These are phyloP conservation scores for Sisor rabdophorus DNA, from an alignment of 2,113 vertebrate genomes.

Conservation along the genomic window DNA sequence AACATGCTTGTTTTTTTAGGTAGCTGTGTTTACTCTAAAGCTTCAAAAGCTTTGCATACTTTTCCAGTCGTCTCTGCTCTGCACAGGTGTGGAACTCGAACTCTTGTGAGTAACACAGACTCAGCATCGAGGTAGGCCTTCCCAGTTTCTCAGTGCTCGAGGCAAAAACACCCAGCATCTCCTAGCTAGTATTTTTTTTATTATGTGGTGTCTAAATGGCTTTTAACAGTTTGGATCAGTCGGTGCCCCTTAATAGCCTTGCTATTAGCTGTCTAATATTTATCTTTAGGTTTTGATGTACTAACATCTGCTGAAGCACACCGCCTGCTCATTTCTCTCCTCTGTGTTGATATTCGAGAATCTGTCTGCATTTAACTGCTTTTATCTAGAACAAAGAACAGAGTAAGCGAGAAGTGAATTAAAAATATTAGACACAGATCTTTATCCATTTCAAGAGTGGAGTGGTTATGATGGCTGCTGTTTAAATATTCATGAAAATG, in stretches of 20 bases:
- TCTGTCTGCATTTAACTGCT: neutral
- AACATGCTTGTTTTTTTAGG: slow-evolving; percentile 23
- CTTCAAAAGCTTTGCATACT: neutral
- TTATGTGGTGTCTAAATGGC: slow-evolving; percentile 22
- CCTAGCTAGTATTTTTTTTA: slow-evolving; percentile 13
- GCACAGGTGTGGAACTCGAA: slow-evolving; percentile 5
- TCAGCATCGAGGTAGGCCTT: slow-evolving; percentile 1
- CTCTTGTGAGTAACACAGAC: neutral
- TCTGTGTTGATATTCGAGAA: slow-evolving; percentile 15
- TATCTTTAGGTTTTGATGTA: slow-evolving; percentile 10
- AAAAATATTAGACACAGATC: slow-evolving; percentile 20
- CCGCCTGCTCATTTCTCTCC: slow-evolving; percentile 15
- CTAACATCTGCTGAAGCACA: slow-evolving; percentile 1
- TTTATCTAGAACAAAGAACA: slow-evolving; percentile 10
- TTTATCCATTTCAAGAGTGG: slow-evolving; percentile 32
- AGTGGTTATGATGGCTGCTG: slow-evolving; percentile 36
- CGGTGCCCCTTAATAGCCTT: slow-evolving; percentile 11
- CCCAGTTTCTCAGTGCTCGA: neutral
- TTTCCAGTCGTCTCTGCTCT: slow-evolving; percentile 3
- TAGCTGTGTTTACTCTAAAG: neutral
- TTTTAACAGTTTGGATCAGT: slow-evolving; percentile 37
- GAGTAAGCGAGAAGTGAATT: neutral
- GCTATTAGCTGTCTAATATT: slow-evolving; percentile 25
- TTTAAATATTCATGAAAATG: slow-evolving; percentile 30
- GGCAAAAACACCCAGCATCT: neutral